Conservation (phyloP, 2,113 vertebrate species). For the rat (Rattus norvegicus) region DNA sequence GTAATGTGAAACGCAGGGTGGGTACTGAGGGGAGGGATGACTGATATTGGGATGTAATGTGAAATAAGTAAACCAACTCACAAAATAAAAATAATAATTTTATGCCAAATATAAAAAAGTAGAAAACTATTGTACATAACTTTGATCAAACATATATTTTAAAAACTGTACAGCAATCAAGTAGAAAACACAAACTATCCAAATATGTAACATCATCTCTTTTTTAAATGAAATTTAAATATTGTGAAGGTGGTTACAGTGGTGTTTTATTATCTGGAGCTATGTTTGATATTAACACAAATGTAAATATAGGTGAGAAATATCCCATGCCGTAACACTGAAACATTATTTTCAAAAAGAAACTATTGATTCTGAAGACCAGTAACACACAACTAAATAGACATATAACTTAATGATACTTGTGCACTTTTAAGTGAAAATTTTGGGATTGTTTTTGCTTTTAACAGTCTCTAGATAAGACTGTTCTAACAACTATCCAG, state of each 20-base stretch:
- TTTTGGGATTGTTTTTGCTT: neutral
- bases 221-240: neutral
- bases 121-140: neutral
- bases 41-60: too few relatives aligned
- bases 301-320: neutral
- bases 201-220: neutral
- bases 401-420: too few relatives aligned
- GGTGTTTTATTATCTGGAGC: neutral
- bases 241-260: neutral
- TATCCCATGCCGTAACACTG: neutral
- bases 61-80: too few relatives aligned
- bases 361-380: neutral
- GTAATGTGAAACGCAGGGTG: too few relatives aligned
- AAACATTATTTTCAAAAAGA: neutral
- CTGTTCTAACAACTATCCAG: neutral
- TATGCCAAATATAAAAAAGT: neutral
- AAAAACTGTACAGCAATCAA: neutral
- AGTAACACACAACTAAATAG: neutral
- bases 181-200: neutral
- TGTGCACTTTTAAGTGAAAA: neutral
- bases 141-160: neutral
- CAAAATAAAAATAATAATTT: neutral
- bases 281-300: neutral
- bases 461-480: neutral
- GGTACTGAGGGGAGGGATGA: too few relatives aligned